Base-by-base conservation (phyloP, 2,888 invertebrate genomes). In the Periphyllus acericola region DNA sequence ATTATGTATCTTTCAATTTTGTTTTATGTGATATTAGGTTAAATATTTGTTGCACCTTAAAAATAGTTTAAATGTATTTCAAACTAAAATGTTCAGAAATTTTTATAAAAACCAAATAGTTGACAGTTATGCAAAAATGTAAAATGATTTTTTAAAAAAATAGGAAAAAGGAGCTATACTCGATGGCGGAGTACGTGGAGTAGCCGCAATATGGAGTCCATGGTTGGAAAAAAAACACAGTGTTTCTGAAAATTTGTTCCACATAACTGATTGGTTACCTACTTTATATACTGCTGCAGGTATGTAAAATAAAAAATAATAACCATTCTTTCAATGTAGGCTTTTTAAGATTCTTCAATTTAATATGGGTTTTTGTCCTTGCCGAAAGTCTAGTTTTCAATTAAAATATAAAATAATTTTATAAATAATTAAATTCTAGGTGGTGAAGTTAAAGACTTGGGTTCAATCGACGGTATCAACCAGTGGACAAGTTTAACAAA, bases 131-230 rank as follows among this genome's bases (percentile, higher is more conserved):
- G 29, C 8, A 68, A 29, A 68, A 68, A 68, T 11, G 29, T 25
- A 68, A 68, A 68, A 8, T 9, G 3, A 6, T 68, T 60, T 60
- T 25, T 46, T 46, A 46, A 21, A 21, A 80, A 52, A 52, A 52
- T 90, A 94, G 94, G 93, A 94, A 91, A 98, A 98, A 92, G 93
- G 94, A 90, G 95, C 96, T 0, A 93, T 96, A 0, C 97, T 95
- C 94, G 98, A 98, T 92, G 98, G 98, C 5, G 97, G 94, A 0
- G 93, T 97, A 0, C 93, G 96, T 89, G 95, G 95, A 0, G 94
- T 94, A 0, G 95, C 95, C 0, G 94, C 95, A 78, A 92, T 97
- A 83, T 97, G 95, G 94, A 95, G 94, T 90, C 94, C 96, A 0
- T 89, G 93, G 60, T 91, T 94, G 29, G 91, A 92, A 74, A 92